Conservation (phyloP, 2,797 vertebrate species). For the Valencia hispanica region DNA sequence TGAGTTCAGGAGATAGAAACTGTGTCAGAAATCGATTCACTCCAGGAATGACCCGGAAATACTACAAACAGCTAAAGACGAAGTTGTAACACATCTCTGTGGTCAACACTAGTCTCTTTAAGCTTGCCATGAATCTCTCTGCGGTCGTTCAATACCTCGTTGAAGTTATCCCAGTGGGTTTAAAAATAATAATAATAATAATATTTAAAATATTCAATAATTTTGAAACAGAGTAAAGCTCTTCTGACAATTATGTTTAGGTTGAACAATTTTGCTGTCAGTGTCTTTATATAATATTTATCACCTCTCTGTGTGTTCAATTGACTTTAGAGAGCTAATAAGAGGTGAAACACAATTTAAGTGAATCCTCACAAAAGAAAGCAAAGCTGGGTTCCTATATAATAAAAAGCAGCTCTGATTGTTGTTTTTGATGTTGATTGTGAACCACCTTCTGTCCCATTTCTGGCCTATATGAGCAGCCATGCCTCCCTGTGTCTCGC, state of each 20-base stretch:
- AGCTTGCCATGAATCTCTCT: too few relatives aligned
- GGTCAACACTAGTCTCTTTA: too few relatives aligned
- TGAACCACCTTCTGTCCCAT: constrained; percentile 1
- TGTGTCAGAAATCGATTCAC: too few relatives aligned
- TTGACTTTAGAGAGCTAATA: neutral
- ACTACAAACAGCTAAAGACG: too few relatives aligned
- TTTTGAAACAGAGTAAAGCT: neutral
- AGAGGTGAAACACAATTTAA: neutral
- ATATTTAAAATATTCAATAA: too few relatives aligned
- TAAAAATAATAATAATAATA: too few relatives aligned
- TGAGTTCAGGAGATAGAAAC: too few relatives aligned
- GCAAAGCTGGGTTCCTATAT: neutral
- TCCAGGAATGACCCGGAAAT: too few relatives aligned
- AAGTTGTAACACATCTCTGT: too few relatives aligned
- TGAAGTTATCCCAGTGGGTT: too few relatives aligned
- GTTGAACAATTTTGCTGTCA: constrained; percentile 12
- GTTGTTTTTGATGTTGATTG: too few relatives aligned
- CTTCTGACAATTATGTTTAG: constrained; percentile 12
- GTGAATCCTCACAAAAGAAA: neutral
- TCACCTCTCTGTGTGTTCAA: neutral
- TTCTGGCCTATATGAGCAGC: constrained; percentile 20
- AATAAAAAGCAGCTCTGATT: neutral
- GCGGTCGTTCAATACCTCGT: too few relatives aligned
- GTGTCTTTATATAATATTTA: constrained; percentile 13
- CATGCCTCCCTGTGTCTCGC: constrained; percentile 40